Base-by-base conservation (phyloP, 1,140 invertebrate genomes). In the Teleopsis dalmanni region DNA sequence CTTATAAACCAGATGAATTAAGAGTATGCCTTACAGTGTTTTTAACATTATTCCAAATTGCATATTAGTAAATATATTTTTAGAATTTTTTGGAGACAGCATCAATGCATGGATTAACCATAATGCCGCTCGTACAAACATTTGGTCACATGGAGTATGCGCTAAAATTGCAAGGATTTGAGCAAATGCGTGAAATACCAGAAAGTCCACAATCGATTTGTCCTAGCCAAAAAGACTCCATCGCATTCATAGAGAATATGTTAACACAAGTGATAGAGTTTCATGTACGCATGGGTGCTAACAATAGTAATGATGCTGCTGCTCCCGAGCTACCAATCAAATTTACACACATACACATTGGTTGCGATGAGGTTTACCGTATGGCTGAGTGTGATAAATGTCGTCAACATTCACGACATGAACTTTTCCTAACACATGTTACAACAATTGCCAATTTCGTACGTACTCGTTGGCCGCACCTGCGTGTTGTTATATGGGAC, bases 131-230 rank as follows among this genome's bases (percentile, higher is more conserved):
- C 4, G 78, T 98, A 8, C 95, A 97, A 74, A 96, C 94, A 5
- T 95, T 98, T 74, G 95, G 94, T 3, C 95, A 98, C 71, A 70
- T 95, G 65, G 91, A 96, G 77, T 93, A 88, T 75, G 83, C 85
- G 0, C 71, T 97, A 35, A 96, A 96, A 68, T 78, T 88, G 51
- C 65, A 81, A 25, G 78, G 87, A 55, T 95, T 87, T 67, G 65
- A 76, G 45, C 76, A 83, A 38, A 68, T 95, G 22, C 75, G 92
- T 46, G 94, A 96, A 76, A 76, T 86, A 2, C 76, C 79, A 8
- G 71, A 78, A 7, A 83, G 83, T 66, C 87, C 89, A 0, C 86
- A 88, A 62, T 87, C 88, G 0, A 81, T 94, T 27, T 94, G 90
- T 59, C 91, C 91, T 1, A 85, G 83, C 7, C 76, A 81, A 21